A percentile compares a stretch with the other conserved stretches of the same genome.
phyloP scores from a whole-genome alignment of 2,888 invertebrate genomes.

The Nomada flava region DNA sequence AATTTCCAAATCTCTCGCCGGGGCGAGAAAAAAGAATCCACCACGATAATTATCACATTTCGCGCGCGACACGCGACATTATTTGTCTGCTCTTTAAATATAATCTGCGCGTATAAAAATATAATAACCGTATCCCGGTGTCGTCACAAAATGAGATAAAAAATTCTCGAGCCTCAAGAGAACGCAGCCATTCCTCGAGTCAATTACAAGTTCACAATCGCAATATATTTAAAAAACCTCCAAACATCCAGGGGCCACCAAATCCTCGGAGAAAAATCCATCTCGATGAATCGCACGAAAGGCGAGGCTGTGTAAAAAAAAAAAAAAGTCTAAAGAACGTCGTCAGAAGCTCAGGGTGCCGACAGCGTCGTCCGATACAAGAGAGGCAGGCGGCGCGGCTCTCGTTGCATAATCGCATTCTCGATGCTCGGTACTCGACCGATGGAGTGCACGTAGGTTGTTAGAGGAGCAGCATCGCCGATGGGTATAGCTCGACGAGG shows the following conservation, averaged over 20 bases:
- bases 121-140: background rate
- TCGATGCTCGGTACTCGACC: slow-evolving; percentile 67
- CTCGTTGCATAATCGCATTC: slow-evolving; percentile 79
- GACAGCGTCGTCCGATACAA: slow-evolving; percentile 49
- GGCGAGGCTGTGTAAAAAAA: no score
- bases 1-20: background rate
- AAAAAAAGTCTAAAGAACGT: background rate
- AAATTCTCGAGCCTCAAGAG: background rate
- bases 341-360: background rate
- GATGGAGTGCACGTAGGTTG: slow-evolving; percentile 56
- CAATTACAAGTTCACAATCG: no score
- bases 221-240: no score
- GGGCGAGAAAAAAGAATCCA: background rate
- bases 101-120: background rate
- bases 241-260: no score
- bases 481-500: slow-evolving; percentile 39
- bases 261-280: no score
- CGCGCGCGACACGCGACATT: no score
- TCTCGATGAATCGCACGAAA: no score
- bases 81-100: no score
- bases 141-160: background rate
- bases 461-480: slow-evolving; percentile 41
- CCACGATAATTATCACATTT: background rate
- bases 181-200: no score
- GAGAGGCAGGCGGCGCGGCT: slow-evolving; percentile 67